Evolutionary conservation across 2,888 invertebrate species (phyloP).

Genomic region (Eupithecia insigniata): DNA sequence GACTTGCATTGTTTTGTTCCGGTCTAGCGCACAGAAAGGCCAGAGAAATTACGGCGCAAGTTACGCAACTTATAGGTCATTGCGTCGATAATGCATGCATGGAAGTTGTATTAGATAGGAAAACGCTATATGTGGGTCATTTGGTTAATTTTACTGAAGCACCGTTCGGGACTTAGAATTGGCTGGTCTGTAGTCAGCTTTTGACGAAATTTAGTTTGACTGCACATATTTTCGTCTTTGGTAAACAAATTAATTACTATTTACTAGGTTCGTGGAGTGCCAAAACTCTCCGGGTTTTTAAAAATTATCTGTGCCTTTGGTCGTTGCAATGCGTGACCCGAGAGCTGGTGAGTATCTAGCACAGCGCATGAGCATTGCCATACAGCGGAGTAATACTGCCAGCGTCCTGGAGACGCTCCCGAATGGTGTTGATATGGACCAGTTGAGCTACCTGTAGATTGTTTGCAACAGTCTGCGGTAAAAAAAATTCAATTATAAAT

Average conservation of each 20-base stretch:
- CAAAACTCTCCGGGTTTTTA: too few species aligned
- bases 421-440: too few species aligned
- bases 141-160: conserved; percentile 14
- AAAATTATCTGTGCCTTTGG: too few species aligned
- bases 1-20: conserved; percentile 35
- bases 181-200: neutral
- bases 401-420: too few species aligned
- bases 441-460: too few species aligned
- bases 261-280: too few species aligned
- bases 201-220: neutral
- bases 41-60: conserved; percentile 32
- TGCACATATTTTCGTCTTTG: neutral
- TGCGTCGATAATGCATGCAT: conserved; percentile 34
- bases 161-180: neutral
- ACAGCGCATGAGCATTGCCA: too few species aligned
- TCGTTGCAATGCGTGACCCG: too few species aligned
- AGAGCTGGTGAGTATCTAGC: too few species aligned
- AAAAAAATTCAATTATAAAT: too few species aligned
- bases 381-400: too few species aligned
- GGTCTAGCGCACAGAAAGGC: conserved; percentile 34
- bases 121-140: conserved; percentile 11
- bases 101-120: conserved; percentile 27
- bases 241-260: neutral
- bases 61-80: conserved; percentile 36
- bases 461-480: too few species aligned